Conservation (phyloP, 2,888 invertebrate species). For the Beris morrisii region DNA sequence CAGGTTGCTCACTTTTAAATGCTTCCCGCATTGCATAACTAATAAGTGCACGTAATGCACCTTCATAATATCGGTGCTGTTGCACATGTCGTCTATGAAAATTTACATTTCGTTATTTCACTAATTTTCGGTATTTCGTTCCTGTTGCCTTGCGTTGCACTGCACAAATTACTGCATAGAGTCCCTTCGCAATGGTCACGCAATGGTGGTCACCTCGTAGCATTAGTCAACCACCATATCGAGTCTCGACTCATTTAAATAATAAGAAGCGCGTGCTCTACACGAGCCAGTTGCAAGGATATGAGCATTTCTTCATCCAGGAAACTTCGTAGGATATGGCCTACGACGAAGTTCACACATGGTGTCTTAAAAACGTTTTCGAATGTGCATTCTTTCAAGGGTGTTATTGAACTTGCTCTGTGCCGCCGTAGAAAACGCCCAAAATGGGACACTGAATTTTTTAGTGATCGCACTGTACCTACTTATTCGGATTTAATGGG, state of each 20-base stretch:
- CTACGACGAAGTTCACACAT: no score
- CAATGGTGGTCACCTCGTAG: constrained; percentile 11
- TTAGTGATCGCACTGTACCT: background rate
- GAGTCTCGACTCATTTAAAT: constrained; percentile 11
- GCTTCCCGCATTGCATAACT: no score
- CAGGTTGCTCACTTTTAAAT: no score
- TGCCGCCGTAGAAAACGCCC: constrained; percentile 8
- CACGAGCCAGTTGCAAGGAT: constrained; percentile 17
- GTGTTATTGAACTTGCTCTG: constrained; percentile 19
- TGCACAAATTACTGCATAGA: constrained; percentile 3
- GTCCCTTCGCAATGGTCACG: constrained; percentile 14
- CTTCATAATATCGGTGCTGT: no score
- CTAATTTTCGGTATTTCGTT: no score
- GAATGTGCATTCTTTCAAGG: background rate
- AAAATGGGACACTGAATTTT: background rate
- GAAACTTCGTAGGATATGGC: background rate
- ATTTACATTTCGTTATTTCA: no score
- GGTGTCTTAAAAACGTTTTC: background rate
- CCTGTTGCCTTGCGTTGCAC: no score
- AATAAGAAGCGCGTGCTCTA: constrained; percentile 26
- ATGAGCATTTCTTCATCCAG: background rate
- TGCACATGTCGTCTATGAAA: no score
- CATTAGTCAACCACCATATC: background rate
- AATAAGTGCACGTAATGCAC: no score
- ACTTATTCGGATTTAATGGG: constrained; percentile 16